A percentile compares a stretch with the other conserved stretches of the same genome.
These are phyloP conservation scores for Ptychoptera albimana DNA, from an alignment of 2,888 invertebrate species.

Conservation along the genomic window DNA sequence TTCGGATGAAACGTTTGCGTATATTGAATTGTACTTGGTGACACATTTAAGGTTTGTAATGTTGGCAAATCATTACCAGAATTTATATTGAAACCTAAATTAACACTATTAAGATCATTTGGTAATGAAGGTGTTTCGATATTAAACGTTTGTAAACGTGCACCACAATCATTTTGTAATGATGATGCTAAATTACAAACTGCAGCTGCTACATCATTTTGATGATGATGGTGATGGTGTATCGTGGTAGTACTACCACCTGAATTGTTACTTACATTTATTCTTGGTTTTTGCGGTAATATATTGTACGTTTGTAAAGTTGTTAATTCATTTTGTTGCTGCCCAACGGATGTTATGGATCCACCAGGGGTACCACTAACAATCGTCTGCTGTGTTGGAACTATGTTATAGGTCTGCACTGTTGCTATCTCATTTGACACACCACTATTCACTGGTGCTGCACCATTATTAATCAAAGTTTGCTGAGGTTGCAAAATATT, in stretches of 20 bases:
- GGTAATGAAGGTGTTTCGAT: conserved; percentile 8
- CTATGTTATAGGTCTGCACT: conserved; percentile 1
- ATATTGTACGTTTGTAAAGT: conserved; percentile 11
- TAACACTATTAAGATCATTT: conserved; percentile 5
- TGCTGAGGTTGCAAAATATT: conserved; percentile 7
- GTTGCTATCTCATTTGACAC: neutral
- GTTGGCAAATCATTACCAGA: conserved; percentile 6
- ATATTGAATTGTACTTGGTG: conserved; percentile 10
- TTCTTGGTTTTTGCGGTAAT: conserved; percentile 8
- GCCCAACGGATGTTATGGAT: neutral
- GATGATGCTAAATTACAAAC: too few relatives aligned
- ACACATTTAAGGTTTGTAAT: conserved; percentile 8
- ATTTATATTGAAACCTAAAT: conserved; percentile 9
- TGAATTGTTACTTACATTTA: conserved; percentile 4
- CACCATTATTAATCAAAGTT: neutral
- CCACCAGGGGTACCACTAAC: conserved; percentile 3
- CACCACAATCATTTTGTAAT: conserved; percentile 1
- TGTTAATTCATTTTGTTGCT: conserved; percentile 5
- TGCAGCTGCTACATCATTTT: too few relatives aligned
- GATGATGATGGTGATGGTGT: neutral
- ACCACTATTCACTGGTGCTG: neutral
- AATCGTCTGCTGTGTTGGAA: conserved; percentile 6
- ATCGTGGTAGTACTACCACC: neutral
- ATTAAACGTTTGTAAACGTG: conserved; percentile 8
- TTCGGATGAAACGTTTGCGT: conserved; percentile 10